A percentile compares a stretch with the other conserved stretches of the same genome.
Evolutionary conservation across 2,888 invertebrate species (phyloP).

Genomic region (Acanthosepion lycidas): DNA sequence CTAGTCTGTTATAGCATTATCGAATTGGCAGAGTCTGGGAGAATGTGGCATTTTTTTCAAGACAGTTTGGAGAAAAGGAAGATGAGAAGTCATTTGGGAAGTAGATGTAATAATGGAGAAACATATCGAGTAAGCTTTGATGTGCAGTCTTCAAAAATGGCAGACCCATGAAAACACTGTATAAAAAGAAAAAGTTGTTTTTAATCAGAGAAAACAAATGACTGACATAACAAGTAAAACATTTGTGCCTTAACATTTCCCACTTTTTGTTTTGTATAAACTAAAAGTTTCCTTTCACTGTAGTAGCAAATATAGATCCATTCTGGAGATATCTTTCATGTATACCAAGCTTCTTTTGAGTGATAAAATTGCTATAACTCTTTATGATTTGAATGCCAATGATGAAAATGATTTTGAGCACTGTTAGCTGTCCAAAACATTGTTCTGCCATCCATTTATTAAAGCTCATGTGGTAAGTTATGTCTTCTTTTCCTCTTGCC

Average conservation of each 20-base stretch:
- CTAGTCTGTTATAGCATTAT: neutral
- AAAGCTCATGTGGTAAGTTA: no score
- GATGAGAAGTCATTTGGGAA: neutral
- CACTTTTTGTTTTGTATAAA: neutral
- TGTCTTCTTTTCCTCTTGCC: no score
- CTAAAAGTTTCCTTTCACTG: neutral
- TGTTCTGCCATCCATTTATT: no score
- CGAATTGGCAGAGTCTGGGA: slow-evolving; percentile 23
- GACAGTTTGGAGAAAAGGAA: slow-evolving; percentile 33
- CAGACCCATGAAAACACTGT: neutral
- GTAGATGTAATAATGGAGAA: neutral
- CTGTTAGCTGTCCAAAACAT: no score
- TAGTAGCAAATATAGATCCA: neutral
- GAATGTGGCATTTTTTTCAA: slow-evolving; percentile 11
- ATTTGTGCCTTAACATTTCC: neutral
- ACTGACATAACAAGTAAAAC: neutral
- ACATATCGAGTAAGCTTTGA: neutral
- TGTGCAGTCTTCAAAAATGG: neutral
- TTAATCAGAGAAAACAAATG: neutral
- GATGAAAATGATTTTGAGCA: no score
- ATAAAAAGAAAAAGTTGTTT: neutral
- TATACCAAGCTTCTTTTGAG: neutral
- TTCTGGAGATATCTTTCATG: neutral
- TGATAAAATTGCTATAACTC: no score
- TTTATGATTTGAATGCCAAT: no score